Percentiles rank a stretch among this genome's conserved stretches.
phyloP scores from a whole-genome alignment of 2,888 invertebrate genomes.

The Temnothorax unifasciatus region DNA sequence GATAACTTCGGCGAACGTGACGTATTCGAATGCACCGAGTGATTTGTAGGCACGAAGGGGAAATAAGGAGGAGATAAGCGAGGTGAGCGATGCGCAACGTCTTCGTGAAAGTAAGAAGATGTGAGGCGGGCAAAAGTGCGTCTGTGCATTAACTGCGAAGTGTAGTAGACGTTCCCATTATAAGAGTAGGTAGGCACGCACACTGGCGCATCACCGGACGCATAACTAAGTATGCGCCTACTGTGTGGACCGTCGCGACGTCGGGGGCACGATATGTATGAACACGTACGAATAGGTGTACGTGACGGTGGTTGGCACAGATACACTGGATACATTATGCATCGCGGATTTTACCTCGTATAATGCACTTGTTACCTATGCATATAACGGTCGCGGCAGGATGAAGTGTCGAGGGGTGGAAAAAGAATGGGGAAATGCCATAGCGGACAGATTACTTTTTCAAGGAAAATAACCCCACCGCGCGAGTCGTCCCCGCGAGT shows the following conservation, averaged over 20 bases:
- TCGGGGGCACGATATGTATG: conserved; percentile 47
- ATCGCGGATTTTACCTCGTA: conserved; percentile 80
- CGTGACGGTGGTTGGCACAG: conserved; percentile 70
- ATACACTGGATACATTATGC: conserved; percentile 81
- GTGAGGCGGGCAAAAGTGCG: conserved; percentile 72
- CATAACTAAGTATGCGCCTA: conserved; percentile 11
- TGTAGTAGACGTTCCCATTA: conserved; percentile 52
- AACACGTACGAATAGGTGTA: conserved; percentile 63
- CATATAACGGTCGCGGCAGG: conserved; percentile 64
- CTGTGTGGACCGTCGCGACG: background rate
- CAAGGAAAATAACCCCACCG: conserved; percentile 32
- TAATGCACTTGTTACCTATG: conserved; percentile 83
- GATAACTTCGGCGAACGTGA: conserved; percentile 51
- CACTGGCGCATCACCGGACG: conserved; percentile 11
- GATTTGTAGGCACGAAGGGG: conserved; percentile 68
- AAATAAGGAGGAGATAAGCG: conserved; percentile 22
- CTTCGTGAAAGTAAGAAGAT: conserved; percentile 69
- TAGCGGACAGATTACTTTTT: conserved; percentile 52
- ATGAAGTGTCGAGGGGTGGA: conserved; percentile 58
- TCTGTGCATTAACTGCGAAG: conserved; percentile 69
- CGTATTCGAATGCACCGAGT: conserved; percentile 67
- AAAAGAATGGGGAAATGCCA: conserved; percentile 56
- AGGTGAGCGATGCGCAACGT: conserved; percentile 36
- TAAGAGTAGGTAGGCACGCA: conserved; percentile 57
- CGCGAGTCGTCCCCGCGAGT: conserved; percentile 27